phyloP scores from a whole-genome alignment of 2,113 vertebrate genomes.

The Suncus etruscus region DNA sequence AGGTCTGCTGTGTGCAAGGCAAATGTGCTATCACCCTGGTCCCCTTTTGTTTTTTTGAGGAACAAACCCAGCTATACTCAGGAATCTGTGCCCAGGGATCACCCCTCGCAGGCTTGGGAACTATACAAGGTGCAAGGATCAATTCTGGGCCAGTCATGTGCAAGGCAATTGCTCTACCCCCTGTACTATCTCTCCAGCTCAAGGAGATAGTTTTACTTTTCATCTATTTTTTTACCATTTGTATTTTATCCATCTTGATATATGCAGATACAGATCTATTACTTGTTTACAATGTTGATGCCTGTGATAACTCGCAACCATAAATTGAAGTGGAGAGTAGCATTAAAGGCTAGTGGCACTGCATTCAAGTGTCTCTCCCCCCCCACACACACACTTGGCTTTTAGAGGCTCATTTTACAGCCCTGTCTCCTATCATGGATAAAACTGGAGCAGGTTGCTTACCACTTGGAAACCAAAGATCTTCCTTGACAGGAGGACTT shows the following conservation, averaged over 20 bases:
- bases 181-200: too few relatives aligned
- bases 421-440: slow-evolving; percentile 5
- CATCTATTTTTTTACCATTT: slow-evolving; percentile 24
- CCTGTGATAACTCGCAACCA: neutral
- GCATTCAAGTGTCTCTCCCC: neutral
- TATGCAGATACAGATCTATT: neutral
- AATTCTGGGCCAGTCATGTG: too few relatives aligned
- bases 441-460: neutral
- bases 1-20: too few relatives aligned
- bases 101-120: too few relatives aligned
- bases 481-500: neutral
- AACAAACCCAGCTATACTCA: too few relatives aligned
- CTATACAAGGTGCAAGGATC: too few relatives aligned
- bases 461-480: neutral
- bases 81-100: too few relatives aligned
- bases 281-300: neutral
- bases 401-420: neutral
- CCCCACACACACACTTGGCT: neutral
- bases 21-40: too few relatives aligned
- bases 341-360: neutral
- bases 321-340: neutral
- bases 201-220: neutral
- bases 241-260: neutral
- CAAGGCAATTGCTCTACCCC: too few relatives aligned
- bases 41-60: too few relatives aligned